Evolutionary conservation across 1,140 invertebrate species (phyloP), one percentile per base, ranked within the genome.

Genomic region (Philotrypesis tridentata): DNA sequence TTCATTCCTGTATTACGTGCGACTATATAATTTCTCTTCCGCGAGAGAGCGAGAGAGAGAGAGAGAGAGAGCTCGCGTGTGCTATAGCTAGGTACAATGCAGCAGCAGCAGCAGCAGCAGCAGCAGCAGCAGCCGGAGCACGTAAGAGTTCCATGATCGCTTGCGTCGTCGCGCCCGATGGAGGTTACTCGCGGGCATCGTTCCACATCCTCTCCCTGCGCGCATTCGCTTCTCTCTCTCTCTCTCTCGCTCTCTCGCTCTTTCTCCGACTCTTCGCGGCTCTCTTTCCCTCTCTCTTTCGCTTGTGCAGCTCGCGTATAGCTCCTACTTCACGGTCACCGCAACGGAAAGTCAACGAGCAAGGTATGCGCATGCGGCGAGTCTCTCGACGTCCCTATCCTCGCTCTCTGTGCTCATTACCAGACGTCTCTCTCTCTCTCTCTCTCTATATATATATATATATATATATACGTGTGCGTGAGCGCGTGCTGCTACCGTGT

Each of bases 121-220:
- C 67, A 17, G 25, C 0, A 25, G 40, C n/a, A 0, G 21, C 1
- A n/a, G 31, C n/a, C 3, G 70, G n/a, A 40, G 70, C 71, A 27
- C 71, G 40, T 29, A 65, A 65, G 40, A 74, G 48, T 27, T 31
- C 7, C 25, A 40, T 17, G 72, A 65, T 65, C 25, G 61, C 33
- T 29, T 60, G 8, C 31, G 60, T 29, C 31, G 60, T 29, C 72
- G 79, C 71, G 33, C 71, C 31, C 89, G 89, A 91, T 91, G 89
- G 89, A 91, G 91, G 90, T 92, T 92, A 91, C 89, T 91, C 72
- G 84, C 76, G 91, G 89, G 80, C 90, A 90, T 91, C 90, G 90
- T 92, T 88, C 91, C 87, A 91, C 89, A 91, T 92, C 78, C 67
- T 75, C 77, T 43, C 68, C 77, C 25, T 78, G 33, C 29, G 60